Percentiles rank a stretch among this genome's conserved stretches.
Conservation (phyloP, 2,113 vertebrate genomes). For the Dasyurus viverrinus region DNA sequence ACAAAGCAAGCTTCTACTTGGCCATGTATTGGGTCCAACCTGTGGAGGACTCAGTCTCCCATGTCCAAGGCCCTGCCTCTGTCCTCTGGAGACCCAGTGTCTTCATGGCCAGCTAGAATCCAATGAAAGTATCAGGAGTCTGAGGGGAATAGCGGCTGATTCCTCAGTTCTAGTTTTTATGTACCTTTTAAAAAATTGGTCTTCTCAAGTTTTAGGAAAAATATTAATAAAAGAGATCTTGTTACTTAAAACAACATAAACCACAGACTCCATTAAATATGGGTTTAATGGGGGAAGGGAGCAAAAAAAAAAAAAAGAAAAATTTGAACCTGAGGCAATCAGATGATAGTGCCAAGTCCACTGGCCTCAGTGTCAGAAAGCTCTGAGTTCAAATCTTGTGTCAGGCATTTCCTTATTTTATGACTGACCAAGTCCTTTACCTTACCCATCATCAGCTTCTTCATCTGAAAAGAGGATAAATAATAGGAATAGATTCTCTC, state of each 20-base stretch:
- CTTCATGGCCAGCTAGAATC: not conserved
- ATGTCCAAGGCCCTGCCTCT: not conserved
- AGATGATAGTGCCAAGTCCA: too few species aligned
- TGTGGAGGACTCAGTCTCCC: not conserved
- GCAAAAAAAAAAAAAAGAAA: too few species aligned
- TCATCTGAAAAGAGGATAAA: not conserved
- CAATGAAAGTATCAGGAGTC: not conserved
- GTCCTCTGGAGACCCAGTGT: not conserved
- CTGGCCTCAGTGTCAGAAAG: too few species aligned
- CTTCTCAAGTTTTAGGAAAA: too few species aligned
- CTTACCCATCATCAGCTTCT: not conserved
- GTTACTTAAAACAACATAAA: too few species aligned
- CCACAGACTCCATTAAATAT: too few species aligned
- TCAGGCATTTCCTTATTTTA: not conserved
- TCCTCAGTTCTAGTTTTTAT: not conserved
- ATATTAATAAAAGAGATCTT: too few species aligned
- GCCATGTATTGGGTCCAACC: not conserved
- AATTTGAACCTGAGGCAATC: too few species aligned
- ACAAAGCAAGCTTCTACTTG: too few species aligned
- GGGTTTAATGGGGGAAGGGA: too few species aligned
- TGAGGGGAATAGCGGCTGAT: not conserved
- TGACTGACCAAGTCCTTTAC: not conserved
- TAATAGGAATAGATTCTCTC: not conserved
- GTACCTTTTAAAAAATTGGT: not conserved
- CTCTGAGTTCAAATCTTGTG: too few species aligned